These are phyloP conservation scores for Aleadryas rufinucha DNA, from an alignment of 2,113 vertebrate species.

Conservation along the genomic window DNA sequence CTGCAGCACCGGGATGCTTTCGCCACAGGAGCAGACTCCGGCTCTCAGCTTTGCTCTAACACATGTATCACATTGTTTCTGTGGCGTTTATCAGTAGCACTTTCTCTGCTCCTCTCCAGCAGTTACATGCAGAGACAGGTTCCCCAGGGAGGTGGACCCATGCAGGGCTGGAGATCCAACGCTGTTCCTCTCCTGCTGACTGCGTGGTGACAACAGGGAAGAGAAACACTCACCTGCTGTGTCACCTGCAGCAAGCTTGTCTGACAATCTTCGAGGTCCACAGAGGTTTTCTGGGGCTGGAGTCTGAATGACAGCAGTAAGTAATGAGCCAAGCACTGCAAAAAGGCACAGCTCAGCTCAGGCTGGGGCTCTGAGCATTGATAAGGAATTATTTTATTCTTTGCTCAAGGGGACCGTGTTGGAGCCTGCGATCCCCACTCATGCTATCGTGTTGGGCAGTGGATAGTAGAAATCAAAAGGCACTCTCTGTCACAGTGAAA, in stretches of 20 bases:
- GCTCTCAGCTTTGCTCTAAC: neutral
- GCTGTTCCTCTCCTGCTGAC: neutral
- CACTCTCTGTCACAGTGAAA: neutral
- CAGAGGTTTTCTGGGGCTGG: neutral
- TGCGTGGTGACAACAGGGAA: accelerated
- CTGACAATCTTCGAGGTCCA: neutral
- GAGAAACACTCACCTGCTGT: neutral
- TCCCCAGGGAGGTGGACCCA: neutral
- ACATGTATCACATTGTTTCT: accelerated
- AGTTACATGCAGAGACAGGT: neutral
- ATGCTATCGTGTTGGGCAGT: neutral
- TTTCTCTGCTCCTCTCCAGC: neutral
- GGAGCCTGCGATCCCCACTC: neutral
- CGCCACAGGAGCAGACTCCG: neutral
- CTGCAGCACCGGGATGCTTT: neutral
- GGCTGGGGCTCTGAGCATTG: neutral
- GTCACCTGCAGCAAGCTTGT: neutral
- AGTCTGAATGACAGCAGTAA: neutral
- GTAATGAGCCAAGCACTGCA: neutral
- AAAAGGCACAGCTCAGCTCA: neutral
- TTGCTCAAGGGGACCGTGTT: neutral
- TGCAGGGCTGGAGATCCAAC: neutral
- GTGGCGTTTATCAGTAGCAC: neutral
- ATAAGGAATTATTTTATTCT: neutral
- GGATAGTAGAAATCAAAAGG: neutral